phyloP scores from a whole-genome alignment of 1,140 invertebrate species.

The Heliothis subflexa region DNA sequence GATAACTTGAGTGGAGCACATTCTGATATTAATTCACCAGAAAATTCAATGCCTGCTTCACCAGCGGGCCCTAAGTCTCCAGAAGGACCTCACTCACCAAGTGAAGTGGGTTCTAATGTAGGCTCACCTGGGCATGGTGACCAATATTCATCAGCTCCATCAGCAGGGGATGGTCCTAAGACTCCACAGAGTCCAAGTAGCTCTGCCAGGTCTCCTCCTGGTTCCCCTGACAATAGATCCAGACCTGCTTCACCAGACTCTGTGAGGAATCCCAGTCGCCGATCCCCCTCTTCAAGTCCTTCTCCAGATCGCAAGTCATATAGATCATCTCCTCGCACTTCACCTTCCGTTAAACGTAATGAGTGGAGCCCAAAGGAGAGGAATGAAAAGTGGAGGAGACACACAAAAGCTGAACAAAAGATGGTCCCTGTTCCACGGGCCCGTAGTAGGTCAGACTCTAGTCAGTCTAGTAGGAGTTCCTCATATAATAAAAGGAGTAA shows the following conservation, averaged over 20 bases:
- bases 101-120: slow-evolving; percentile 72
- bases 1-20: slow-evolving; percentile 77
- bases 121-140: slow-evolving; percentile 68
- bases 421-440: slow-evolving; percentile 67
- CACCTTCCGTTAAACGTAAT: slow-evolving; percentile 69
- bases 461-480: slow-evolving; percentile 82
- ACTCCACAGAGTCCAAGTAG: slow-evolving; percentile 71
- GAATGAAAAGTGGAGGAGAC: slow-evolving; percentile 70
- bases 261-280: slow-evolving; percentile 53
- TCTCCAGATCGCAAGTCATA: slow-evolving; percentile 72
- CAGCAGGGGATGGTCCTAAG: slow-evolving; percentile 64
- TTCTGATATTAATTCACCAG: slow-evolving; percentile 82
- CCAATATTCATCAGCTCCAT: slow-evolving; percentile 63
- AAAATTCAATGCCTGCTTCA: slow-evolving; percentile 75
- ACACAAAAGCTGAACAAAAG: slow-evolving; percentile 82
- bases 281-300: slow-evolving; percentile 62
- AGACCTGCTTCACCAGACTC: slow-evolving; percentile 72
- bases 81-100: slow-evolving; percentile 52
- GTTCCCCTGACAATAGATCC: slow-evolving; percentile 67
- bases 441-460: slow-evolving; percentile 78
- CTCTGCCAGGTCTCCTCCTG: slow-evolving; percentile 66
- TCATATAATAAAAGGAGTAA: slow-evolving; percentile 76
- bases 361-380: slow-evolving; percentile 78
- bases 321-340: slow-evolving; percentile 62
- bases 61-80: slow-evolving; percentile 70